phyloP scores from a whole-genome alignment of 2,797 vertebrate genomes.

The Bothrops alternatus region DNA sequence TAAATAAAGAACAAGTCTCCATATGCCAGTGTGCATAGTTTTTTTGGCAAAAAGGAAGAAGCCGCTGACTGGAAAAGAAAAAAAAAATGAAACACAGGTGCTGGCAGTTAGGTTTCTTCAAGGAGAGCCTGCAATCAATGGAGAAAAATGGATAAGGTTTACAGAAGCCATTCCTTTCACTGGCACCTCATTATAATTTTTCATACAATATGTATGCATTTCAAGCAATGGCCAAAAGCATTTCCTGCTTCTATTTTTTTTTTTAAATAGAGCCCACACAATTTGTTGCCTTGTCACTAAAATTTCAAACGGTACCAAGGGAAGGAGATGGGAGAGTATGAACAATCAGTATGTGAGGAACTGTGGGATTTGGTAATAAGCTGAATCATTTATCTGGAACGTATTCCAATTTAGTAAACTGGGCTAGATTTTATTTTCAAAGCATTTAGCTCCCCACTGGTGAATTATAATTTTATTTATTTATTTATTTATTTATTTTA shows the following conservation, averaged over 20 bases:
- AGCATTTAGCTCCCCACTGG: slow-evolving; percentile 12
- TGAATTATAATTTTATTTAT: not conserved
- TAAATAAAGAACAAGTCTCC: not conserved
- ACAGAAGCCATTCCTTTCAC: not conserved
- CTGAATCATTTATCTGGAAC: slow-evolving; percentile 11
- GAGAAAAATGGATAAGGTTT: not conserved
- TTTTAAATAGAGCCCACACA: not conserved
- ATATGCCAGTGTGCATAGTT: not conserved
- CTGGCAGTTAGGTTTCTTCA: not conserved
- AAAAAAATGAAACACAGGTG: not conserved
- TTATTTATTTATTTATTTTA: too few relatives aligned
- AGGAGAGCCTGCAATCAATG: not conserved
- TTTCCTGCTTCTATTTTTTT: not conserved
- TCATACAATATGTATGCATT: not conserved
- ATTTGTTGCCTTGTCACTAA: not conserved
- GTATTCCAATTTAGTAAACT: not conserved
- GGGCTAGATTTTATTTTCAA: slow-evolving; percentile 10
- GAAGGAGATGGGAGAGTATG: not conserved
- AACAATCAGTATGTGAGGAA: slow-evolving; percentile 18
- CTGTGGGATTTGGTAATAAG: slow-evolving; percentile 22
- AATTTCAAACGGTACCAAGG: not conserved
- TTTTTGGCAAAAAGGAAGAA: not conserved
- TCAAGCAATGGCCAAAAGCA: not conserved
- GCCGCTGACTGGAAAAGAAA: not conserved
- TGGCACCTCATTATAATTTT: not conserved